Evolutionary conservation across 2,888 invertebrate genomes (phyloP).

Genomic region (Leucania comma): DNA sequence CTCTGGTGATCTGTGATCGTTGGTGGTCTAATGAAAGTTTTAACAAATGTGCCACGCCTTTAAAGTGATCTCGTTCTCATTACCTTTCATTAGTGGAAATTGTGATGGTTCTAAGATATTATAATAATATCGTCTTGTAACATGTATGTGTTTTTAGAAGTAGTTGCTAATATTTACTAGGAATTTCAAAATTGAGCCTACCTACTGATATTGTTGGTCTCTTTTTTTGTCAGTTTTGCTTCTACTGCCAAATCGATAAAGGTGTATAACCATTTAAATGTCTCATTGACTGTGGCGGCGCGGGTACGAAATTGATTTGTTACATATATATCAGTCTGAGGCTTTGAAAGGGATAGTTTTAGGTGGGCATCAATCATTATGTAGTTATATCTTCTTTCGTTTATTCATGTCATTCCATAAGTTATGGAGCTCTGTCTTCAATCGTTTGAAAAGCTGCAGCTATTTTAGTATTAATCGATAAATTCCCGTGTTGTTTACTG

Average conservation of each 20-base stretch:
- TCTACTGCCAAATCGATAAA: neutral
- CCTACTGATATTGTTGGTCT: neutral
- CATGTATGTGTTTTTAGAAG: neutral
- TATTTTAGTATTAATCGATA: constrained; percentile 40
- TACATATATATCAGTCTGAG: no score
- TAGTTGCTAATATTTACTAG: constrained; percentile 13
- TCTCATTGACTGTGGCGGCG: no score
- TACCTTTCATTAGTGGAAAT: constrained; percentile 26
- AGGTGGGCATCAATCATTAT: no score
- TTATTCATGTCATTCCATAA: neutral
- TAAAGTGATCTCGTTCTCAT: constrained; percentile 23
- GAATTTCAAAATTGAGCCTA: neutral
- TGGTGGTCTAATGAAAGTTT: constrained; percentile 69
- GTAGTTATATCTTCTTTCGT: neutral
- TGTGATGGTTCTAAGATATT: neutral
- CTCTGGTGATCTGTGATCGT: constrained; percentile 64
- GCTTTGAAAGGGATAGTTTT: no score
- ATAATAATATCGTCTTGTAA: constrained; percentile 3
- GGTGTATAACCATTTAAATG: no score
- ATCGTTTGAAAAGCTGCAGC: constrained; percentile 11
- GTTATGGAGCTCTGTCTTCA: constrained; percentile 2
- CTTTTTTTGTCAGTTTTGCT: neutral
- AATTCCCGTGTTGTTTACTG: constrained; percentile 45
- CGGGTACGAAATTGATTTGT: no score
- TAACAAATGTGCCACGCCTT: constrained; percentile 34